Conservation (phyloP, 2,113 vertebrate species). For the Typhlomys cinereus region DNA sequence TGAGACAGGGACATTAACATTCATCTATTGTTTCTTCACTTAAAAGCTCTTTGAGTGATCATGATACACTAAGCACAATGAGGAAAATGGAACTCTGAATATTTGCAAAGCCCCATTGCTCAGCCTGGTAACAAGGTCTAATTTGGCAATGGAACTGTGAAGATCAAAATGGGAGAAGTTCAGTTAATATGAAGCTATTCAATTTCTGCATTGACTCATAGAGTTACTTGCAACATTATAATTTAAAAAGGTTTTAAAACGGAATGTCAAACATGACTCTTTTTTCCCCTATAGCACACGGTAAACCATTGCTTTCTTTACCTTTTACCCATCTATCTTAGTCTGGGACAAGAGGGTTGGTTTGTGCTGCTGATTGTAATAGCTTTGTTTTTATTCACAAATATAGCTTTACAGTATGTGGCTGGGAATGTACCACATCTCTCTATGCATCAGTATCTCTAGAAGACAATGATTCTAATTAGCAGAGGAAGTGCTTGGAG, state of each 20-base stretch:
- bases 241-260: neutral
- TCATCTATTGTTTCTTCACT: neutral
- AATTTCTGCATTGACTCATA: neutral
- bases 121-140: neutral
- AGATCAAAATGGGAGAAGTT: neutral
- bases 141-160: neutral
- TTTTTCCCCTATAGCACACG: neutral
- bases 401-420: neutral
- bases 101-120: neutral
- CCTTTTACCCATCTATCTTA: neutral
- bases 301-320: neutral
- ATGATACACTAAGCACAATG: neutral
- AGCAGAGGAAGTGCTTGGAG: neutral
- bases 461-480: neutral
- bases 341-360: neutral
- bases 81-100: neutral
- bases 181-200: neutral
- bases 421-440: neutral
- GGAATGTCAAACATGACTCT: neutral
- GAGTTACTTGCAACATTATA: neutral
- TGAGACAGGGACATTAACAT: neutral
- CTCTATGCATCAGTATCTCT: neutral
- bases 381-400: slow-evolving; percentile 15
- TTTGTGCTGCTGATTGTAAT: neutral
- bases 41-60: neutral